Evolutionary conservation across 1,140 invertebrate species (phyloP).

Genomic region (Neodiprion pinetum): DNA sequence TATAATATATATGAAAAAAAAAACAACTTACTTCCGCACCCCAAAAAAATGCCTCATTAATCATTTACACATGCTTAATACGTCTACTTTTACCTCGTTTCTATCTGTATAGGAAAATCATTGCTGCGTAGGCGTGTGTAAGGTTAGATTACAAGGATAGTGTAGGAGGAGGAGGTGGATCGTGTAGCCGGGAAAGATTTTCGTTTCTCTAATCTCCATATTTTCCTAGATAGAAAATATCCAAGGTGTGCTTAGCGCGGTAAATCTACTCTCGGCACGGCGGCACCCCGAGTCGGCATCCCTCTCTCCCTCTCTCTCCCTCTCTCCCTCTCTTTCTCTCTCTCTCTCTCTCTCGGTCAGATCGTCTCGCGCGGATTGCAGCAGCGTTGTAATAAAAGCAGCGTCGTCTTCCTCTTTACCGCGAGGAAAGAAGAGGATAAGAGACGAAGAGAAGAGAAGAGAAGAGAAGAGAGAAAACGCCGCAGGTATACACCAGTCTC

Average conservation of each 20-base stretch:
- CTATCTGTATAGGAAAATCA: no score
- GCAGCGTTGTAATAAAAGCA: background rate
- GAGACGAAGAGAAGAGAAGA: slow-evolving; percentile 14
- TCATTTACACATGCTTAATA: no score
- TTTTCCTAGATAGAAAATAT: slow-evolving; percentile 15
- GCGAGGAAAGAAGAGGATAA: background rate
- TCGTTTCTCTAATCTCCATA: slow-evolving; percentile 3
- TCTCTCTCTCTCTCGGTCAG: background rate
- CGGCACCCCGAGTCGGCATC: slow-evolving; percentile 11
- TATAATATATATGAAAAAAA: no score
- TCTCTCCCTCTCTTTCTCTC: background rate
- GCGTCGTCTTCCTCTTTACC: no score
- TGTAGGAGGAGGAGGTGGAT: no score
- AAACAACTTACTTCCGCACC: no score
- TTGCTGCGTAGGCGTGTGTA: no score
- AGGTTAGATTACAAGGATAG: no score
- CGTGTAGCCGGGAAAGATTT: background rate
- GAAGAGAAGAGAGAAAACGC: slow-evolving; percentile 23
- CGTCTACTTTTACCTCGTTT: no score
- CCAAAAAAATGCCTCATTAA: no score
- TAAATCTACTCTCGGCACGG: slow-evolving; percentile 2
- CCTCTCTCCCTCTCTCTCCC: background rate
- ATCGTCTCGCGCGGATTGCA: background rate
- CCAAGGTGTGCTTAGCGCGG: slow-evolving; percentile 1
- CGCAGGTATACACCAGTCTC: background rate